phyloP scores from a whole-genome alignment of 1,140 invertebrate genomes.

The Apis florea region DNA sequence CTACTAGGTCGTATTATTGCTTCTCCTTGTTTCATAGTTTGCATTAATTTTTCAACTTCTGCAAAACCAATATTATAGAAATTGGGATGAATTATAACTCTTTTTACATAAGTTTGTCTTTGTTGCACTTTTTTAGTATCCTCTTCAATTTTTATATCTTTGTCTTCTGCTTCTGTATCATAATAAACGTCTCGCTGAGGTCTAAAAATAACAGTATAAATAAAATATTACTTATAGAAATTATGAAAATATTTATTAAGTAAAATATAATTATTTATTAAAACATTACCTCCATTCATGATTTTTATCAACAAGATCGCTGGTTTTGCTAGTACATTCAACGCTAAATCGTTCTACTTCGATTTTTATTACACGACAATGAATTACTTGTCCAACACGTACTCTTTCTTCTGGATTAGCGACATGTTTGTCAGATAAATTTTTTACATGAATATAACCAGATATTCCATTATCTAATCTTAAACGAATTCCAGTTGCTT shows the following conservation, averaged over 20 bases:
- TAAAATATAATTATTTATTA: neutral
- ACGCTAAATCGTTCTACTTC: constrained; percentile 96
- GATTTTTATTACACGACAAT: constrained; percentile 96
- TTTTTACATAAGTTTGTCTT: constrained; percentile 92
- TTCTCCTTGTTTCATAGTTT: constrained; percentile 96
- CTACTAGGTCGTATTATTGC: constrained; percentile 97
- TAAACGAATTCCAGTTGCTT: constrained; percentile 94
- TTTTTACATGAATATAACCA: constrained; percentile 97
- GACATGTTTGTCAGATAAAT: constrained; percentile 96
- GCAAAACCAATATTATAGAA: constrained; percentile 98
- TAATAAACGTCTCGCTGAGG: constrained; percentile 95
- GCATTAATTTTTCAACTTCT: constrained; percentile 95
- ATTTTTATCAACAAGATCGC: constrained; percentile 95
- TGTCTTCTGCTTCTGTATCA: constrained; percentile 92
- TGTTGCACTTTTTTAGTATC: constrained; percentile 91
- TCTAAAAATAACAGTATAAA: constrained; percentile 75
- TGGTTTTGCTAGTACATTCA: constrained; percentile 96
- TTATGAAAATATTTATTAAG: neutral
- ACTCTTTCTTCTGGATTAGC: constrained; percentile 96
- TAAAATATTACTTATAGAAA: neutral
- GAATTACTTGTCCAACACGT: constrained; percentile 91
- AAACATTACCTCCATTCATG: constrained; percentile 89
- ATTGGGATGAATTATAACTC: constrained; percentile 98
- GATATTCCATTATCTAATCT: constrained; percentile 96
- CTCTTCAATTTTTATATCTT: constrained; percentile 88